phyloP scores from a whole-genome alignment of 1,140 invertebrate species.

The Brachionus asplanchnoidis region DNA sequence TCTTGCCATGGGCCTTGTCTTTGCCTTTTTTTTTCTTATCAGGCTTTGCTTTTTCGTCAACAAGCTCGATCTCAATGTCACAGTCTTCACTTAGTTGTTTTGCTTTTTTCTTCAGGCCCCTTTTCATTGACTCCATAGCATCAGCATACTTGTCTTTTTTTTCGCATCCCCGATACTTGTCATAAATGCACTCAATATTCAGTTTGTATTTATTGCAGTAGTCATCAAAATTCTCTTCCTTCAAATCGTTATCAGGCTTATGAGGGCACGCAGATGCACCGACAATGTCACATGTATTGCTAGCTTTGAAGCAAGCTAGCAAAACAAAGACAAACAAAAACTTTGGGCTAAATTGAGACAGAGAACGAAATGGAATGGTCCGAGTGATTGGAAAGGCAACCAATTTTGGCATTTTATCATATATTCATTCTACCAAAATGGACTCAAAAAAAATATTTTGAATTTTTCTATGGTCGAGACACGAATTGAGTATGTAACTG shows the following conservation, averaged over 20 bases:
- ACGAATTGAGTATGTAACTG: neutral
- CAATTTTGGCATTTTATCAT: conserved; percentile 31
- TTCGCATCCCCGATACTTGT: conserved; percentile 37
- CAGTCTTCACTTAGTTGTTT: conserved; percentile 15
- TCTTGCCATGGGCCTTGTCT: neutral
- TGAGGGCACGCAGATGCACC: conserved; percentile 29
- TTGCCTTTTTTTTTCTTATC: neutral
- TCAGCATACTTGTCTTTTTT: conserved; percentile 12
- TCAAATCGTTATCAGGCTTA: conserved; percentile 33
- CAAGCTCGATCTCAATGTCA: conserved; percentile 29
- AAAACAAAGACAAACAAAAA: neutral
- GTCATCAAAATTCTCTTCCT: conserved; percentile 8
- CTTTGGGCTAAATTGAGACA: neutral
- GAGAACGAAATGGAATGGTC: neutral
- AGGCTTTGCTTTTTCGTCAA: neutral
- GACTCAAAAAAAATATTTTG: neutral
- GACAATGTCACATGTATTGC: conserved; percentile 32
- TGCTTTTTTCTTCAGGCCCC: conserved; percentile 32
- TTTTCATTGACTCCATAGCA: conserved; percentile 30
- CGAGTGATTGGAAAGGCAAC: neutral
- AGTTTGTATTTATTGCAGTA: conserved; percentile 29
- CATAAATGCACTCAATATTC: conserved; percentile 34
- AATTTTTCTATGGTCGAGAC: neutral
- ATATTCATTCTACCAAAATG: conserved; percentile 23
- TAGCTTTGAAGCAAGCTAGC: neutral